Conservation (phyloP, 1,140 invertebrate genomes). For the Medauroidea extradentata region DNA sequence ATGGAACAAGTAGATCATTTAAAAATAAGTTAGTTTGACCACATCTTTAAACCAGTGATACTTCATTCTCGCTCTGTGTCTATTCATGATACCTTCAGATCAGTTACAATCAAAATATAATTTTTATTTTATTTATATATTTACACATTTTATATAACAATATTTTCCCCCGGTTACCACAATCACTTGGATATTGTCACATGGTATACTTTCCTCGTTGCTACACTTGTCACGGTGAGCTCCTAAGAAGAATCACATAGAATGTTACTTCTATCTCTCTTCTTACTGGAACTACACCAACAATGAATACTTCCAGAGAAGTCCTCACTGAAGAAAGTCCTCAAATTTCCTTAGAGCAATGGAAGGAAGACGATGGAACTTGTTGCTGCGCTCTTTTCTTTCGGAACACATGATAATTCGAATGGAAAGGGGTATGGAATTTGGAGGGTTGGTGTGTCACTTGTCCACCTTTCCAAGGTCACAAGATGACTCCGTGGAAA, state of each 20-base stretch:
- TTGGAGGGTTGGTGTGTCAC: background rate
- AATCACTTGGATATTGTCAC: background rate
- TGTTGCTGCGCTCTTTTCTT: background rate
- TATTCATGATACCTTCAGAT: background rate
- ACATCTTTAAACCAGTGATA: background rate
- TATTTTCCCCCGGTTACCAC: background rate
- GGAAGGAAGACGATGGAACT: conserved; percentile 16
- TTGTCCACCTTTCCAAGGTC: background rate
- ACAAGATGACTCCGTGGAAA: background rate
- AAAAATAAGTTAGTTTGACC: background rate
- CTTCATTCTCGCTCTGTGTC: conserved; percentile 8
- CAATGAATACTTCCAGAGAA: conserved; percentile 13
- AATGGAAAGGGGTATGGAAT: background rate
- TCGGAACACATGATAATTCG: no score
- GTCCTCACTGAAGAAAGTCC: conserved; percentile 13
- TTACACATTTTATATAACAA: conserved; percentile 10
- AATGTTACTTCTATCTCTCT: background rate
- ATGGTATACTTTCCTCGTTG: no score
- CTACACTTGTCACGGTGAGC: no score
- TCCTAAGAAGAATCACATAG: background rate
- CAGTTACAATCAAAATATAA: conserved; percentile 9
- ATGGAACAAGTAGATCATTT: background rate
- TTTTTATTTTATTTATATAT: conserved; percentile 13
- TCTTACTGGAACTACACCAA: background rate
- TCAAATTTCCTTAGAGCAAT: conserved; percentile 7